Base-by-base conservation (phyloP, 2,888 invertebrate species). In the Bugulina stolonifera region DNA sequence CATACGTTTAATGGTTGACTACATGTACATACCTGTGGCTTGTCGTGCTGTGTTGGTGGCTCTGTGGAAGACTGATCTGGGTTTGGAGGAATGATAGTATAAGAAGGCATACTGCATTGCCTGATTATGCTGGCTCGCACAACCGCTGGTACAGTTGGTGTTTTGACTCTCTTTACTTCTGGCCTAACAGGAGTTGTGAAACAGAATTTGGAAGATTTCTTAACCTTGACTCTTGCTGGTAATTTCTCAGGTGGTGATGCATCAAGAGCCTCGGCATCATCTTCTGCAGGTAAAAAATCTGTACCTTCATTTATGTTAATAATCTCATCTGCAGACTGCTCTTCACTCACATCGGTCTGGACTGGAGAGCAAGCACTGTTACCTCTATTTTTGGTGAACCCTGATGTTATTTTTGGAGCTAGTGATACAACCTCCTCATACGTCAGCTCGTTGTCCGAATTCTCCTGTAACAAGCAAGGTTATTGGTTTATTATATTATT, bases 41-140 rank as follows among this genome's bases (percentile, higher is more conserved):
- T 43, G 18, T 18, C 43, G 18, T 43, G 5, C 43, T 18, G 10
- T 43, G 5, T 32, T 14, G 3, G 29, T 18, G 32, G 29, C 32
- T 64, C 64, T 14, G 32, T 64, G 2, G 29, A 25, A 18, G 22
- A 14, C 10, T 2, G 10, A 5, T 64, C 29, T 32, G 64, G 64
- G 10, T 64, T 2, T 25, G 25, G 27, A 43, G 43, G 43, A 22
- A 64, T 32, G 64, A 64, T 32, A 3, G 27, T 14, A n/a, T 64
- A 64, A 14, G 64, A 64, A 27, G 64, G 64, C 64, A 64, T 64
- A 3, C 25, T 64, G 32, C 64, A 64, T 32, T 64, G 64, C n/a
- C 64, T 25, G 10, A 64, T 27, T 2, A 64, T 64, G 64, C 32
- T 22, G 3, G 64, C 27, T 32, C 64, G 25, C 2, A 64, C 64